These are phyloP conservation scores for Antechinus flavipes DNA, from an alignment of 2,113 vertebrate species.

Conservation along the genomic window DNA sequence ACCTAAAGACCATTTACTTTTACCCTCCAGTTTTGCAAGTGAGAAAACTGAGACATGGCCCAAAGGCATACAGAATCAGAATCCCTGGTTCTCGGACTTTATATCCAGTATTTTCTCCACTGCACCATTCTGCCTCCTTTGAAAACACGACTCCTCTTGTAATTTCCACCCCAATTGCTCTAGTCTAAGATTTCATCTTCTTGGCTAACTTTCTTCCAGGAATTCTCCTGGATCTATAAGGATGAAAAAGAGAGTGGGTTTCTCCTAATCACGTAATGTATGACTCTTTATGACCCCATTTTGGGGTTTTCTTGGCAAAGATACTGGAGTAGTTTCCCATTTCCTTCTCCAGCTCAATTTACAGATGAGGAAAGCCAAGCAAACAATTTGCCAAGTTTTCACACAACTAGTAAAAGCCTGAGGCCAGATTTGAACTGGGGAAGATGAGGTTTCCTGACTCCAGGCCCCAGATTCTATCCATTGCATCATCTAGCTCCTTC, in stretches of 20 bases:
- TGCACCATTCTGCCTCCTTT: background rate
- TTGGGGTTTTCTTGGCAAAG: background rate
- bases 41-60: background rate
- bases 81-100: background rate
- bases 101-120: background rate
- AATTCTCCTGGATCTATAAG: background rate
- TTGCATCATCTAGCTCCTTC: background rate
- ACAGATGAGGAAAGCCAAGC: background rate
- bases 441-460: background rate
- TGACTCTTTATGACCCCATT: background rate
- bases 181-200: background rate
- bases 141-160: background rate
- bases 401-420: background rate
- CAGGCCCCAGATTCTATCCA: background rate
- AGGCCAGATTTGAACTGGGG: background rate
- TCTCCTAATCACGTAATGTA: background rate
- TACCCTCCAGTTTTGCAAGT: background rate
- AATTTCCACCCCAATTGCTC: background rate
- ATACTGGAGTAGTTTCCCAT: background rate
- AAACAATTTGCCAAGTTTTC: background rate
- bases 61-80: background rate
- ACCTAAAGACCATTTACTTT: background rate
- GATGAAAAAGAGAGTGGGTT: background rate
- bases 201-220: background rate
- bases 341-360: background rate